Evolutionary conservation across 2,797 vertebrate species (phyloP), one percentile per base, ranked within the genome.

Genomic region (Vultur gryphus): DNA sequence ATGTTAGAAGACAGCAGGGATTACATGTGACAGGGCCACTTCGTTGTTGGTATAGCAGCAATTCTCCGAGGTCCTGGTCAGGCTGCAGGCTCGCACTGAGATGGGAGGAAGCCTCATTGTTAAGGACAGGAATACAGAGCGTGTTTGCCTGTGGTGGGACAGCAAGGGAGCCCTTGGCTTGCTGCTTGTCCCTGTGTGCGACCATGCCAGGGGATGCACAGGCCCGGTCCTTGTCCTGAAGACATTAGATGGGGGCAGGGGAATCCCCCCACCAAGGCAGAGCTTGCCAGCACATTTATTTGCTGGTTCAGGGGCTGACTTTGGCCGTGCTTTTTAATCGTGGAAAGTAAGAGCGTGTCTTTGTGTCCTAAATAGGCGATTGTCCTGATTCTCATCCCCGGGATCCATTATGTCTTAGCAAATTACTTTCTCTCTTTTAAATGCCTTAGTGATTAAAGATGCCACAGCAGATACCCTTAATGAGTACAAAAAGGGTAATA

Each of bases 401-500:
- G 84, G 80, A 96, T 92, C 90, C 86, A 89, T 97, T 95, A 77
- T 89, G 94, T 84, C 96, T 82, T 96, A 91, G 94, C 90, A 88
- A 89, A 92, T 96, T 97, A 95, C 93, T 93, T 96, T 97, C 79
- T 94, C 80, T 73, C 90, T 88, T 93, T 95, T 93, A 95, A 95
- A 88, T 95, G 92, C 73, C 82, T 91, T 90, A 62, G 86, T 95
- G 95, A 97, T 96, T 95, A 96, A 96, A 96, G 92, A 97, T 97
- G 90, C 92, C 80, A 94, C 76, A 72, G 87, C 88, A 90, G 94
- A 92, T 93, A 97, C 92, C 90, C 94, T 95, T 95, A 96, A 95
- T 95, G 93, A 96, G 86, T 97, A 95, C 84, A 96, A 92, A 97
- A 96, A 96, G 84, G 91, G 86, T 94, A 95, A 92, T 96, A 97